Base-by-base conservation (phyloP, 2,888 invertebrate species). In the Agrochola lota region DNA sequence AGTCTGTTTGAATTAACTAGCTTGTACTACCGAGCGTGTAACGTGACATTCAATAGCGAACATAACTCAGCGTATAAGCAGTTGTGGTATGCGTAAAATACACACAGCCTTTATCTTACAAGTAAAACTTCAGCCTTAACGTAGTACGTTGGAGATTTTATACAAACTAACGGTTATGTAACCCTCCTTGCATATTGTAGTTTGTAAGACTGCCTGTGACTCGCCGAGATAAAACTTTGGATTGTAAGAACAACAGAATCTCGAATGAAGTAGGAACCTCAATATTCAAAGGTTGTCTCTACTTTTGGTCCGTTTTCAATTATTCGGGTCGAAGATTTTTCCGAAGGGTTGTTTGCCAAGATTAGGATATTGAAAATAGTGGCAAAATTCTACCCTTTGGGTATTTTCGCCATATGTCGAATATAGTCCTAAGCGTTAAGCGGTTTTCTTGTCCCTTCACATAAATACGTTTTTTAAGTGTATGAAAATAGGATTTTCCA, bases 51-150 rank as follows among this genome's bases (percentile, higher is more conserved):
- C 62, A 23, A 52, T 20, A 55, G 49, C n/a, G 26, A 72, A 35
- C 40, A 40, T 66, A 35, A 71, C 59, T 55, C 20, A 30, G 17
- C 3, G 11, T 30, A 7, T 15, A 35, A 30, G 23, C 43, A 26
- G 15, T 43, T 35, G 43, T 17, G 55, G 40, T 67, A 49, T 63
- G 77, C 81, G 71, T 76, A 72, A 78, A 81, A 23, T 43, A 87
- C 76, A 80, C 57, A 23, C 46, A 6, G 12, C 17, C 77, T 15
- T 69, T 66, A 74, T 26, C 20, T 67, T 70, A 59, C 64, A 67
- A 82, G 74, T 70, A 77, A 82, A 87, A 82, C 77, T 85, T 85
- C 35, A 69, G 7, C 49, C 70, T 70, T 69, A 74, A 77, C 67
- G 26, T 77, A 72, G 74, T 76, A 72, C 71, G 64, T 59, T 15